Evolutionary conservation across 2,797 vertebrate genomes (phyloP), one percentile per base, ranked within the genome.

Genomic region (Coregonus suidteri): DNA sequence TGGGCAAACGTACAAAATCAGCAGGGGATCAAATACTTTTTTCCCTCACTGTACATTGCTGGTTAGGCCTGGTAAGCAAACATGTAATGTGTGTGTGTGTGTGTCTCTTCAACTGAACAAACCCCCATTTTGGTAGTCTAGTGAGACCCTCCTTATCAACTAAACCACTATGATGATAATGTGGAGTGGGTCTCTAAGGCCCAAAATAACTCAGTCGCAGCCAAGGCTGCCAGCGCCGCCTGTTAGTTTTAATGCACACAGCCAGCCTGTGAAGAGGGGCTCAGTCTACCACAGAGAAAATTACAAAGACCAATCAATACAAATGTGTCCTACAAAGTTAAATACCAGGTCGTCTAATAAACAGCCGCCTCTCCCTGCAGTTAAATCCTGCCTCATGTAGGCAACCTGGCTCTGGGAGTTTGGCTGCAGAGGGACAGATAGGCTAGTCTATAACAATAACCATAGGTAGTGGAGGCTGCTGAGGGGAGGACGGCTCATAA

Each of bases 221-320:
- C 20, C 1, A 78, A 66, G 41, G 84, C 85, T 82, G 75, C 76
- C 85, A 82, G 84, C 81, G 73, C 51, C 80, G 82, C 82, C 77
- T 83, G 81, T 84, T 91, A 0, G 87, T 88, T 88, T 87, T 82
- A 81, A 88, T 88, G 86, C 88, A 87, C 72, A 25, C 75, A 67
- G 84, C 77, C 83, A 67, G 83, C 75, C 83, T 68, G 79, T 82
- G 76, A 81, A 71, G 74, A 72, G 81, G 75, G 75, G 84, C 87
- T 88, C 87, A 82, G 88, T 91, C 88, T 88, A 83, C 87, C 81
- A 80, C 62, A 80, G 80, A 88, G 88, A 82, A 89, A 90, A 91
- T 91, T 88, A 89, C 90, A 89, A 88, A 89, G 78, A 79, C 86
- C 87, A 91, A 90, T 90, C 90, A 91, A 91, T 91, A 88, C 81